These are phyloP conservation scores for Drosophila trichaetosa DNA, from an alignment of 2,888 invertebrate species.

Conservation along the genomic window DNA sequence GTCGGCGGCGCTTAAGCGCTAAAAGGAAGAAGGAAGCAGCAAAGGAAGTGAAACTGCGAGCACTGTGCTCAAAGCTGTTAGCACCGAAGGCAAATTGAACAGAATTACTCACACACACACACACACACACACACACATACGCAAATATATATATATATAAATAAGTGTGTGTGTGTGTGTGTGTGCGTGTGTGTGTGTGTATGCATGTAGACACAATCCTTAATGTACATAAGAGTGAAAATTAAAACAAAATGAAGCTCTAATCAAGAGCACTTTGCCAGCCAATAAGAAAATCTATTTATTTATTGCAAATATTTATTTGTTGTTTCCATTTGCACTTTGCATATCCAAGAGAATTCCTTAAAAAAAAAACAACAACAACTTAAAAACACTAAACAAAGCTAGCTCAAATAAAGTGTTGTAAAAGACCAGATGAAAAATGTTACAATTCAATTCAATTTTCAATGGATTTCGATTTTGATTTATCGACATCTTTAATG, in stretches of 20 bases:
- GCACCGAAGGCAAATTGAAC: conserved; percentile 41
- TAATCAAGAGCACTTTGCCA: not conserved
- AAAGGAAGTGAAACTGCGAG: conserved; percentile 74
- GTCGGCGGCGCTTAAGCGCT: conserved; percentile 69
- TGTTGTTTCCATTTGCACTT: not conserved
- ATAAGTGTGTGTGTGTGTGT: no score
- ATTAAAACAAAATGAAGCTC: not conserved
- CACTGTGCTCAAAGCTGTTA: conserved; percentile 32
- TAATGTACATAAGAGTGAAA: not conserved
- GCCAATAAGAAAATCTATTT: not conserved
- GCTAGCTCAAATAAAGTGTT: not conserved
- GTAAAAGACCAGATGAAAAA: not conserved
- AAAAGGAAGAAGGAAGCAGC: conserved; percentile 79
- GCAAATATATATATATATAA: not conserved
- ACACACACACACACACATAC: not conserved
- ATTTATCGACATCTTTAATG: not conserved
- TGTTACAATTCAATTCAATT: not conserved
- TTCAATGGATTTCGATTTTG: not conserved
- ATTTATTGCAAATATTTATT: not conserved
- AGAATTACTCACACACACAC: conserved; percentile 2
- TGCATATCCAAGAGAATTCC: no score
- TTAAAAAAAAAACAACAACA: no score
- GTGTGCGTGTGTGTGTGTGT: no score
- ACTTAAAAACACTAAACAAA: not conserved
- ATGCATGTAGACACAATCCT: not conserved